phyloP scores from a whole-genome alignment of 1,140 invertebrate genomes.

The Temnothorax nylanderi region DNA sequence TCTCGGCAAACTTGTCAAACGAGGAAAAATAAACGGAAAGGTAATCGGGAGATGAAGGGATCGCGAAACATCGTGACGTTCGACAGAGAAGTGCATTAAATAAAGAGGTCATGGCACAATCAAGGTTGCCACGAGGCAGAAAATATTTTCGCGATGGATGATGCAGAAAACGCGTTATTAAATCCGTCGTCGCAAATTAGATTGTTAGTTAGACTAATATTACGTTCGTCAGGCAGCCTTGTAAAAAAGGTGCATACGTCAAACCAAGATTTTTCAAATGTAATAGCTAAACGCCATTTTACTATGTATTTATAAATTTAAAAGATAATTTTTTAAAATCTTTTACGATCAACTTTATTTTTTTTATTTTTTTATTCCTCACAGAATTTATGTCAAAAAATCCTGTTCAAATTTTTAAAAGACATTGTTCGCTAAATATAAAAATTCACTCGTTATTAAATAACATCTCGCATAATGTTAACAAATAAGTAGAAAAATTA shows the following conservation, averaged over 20 bases:
- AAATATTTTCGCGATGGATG: slow-evolving; percentile 36
- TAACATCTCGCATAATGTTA: no score
- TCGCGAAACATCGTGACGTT: slow-evolving; percentile 37
- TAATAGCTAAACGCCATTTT: neutral
- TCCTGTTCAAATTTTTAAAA: neutral
- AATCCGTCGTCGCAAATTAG: slow-evolving; percentile 10
- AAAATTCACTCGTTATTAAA: no score
- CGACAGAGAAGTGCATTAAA: slow-evolving; percentile 69
- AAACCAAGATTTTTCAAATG: neutral
- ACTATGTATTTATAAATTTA: neutral
- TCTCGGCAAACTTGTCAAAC: slow-evolving; percentile 6
- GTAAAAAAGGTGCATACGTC: neutral
- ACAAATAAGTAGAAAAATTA: no score
- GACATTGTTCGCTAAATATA: neutral
- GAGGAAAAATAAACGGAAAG: slow-evolving; percentile 50
- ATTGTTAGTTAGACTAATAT: slow-evolving; percentile 14
- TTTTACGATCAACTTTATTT: no score
- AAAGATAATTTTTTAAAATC: neutral
- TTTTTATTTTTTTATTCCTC: neutral
- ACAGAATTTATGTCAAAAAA: neutral
- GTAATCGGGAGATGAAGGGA: slow-evolving; percentile 40
- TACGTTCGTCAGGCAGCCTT: neutral
- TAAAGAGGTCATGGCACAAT: slow-evolving; percentile 73
- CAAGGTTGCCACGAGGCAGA: slow-evolving; percentile 62
- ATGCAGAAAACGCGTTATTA: slow-evolving; percentile 15